These are phyloP conservation scores for Metopolophium dirhodum DNA, from an alignment of 1,140 invertebrate species.

Conservation along the genomic window DNA sequence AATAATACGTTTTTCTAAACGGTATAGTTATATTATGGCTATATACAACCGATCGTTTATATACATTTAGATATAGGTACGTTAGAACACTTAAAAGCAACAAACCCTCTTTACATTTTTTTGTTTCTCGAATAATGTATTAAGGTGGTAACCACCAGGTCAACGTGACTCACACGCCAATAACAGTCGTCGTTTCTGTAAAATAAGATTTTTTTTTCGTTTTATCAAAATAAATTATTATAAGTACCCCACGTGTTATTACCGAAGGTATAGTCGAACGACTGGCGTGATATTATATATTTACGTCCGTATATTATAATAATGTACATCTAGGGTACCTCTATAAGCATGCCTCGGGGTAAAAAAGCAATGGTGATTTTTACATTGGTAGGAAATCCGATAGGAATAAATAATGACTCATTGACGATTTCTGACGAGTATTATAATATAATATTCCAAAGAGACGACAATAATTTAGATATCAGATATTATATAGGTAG, in stretches of 20 bases:
- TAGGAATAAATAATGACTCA: not conserved
- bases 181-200: constrained; percentile 24
- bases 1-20: constrained; percentile 22
- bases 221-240: constrained; percentile 22
- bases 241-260: constrained; percentile 6
- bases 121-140: not conserved
- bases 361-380: not conserved
- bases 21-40: not conserved
- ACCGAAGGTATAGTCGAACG: not conserved
- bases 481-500: not conserved
- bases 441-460: not conserved
- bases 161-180: constrained; percentile 26
- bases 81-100: not conserved
- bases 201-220: not conserved
- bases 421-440: not conserved
- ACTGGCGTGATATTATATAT: not conserved
- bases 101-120: not conserved
- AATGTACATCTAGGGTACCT: too few relatives aligned
- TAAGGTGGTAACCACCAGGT: not conserved
- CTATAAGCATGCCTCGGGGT: not conserved
- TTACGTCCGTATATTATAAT: not conserved
- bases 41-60: not conserved
- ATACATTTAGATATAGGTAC: not conserved
- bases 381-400: not conserved
- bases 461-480: not conserved